These are phyloP conservation scores for Gymnocheta viridis DNA, from an alignment of 2,888 invertebrate genomes.

Conservation along the genomic window DNA sequence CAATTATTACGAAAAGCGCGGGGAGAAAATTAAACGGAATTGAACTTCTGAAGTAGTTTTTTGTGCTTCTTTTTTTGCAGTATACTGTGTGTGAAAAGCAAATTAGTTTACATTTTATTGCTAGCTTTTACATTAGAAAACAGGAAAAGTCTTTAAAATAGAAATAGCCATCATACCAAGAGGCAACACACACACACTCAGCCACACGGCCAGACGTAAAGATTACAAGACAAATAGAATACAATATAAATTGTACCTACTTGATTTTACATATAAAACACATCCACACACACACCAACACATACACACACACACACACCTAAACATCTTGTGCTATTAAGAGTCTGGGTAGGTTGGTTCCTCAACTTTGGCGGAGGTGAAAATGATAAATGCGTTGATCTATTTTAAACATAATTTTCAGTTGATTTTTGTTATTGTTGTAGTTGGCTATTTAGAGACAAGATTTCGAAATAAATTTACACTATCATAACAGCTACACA, in stretches of 20 bases:
- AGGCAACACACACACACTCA: not conserved
- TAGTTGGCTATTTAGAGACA: conserved; percentile 53
- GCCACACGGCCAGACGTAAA: conserved; percentile 14
- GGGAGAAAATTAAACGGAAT: not conserved
- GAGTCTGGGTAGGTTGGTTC: too few relatives aligned
- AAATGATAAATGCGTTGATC: conserved; percentile 56
- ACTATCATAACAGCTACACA: too few relatives aligned
- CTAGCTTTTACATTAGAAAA: conserved; percentile 58
- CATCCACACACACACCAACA: not conserved
- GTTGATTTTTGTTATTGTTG: conserved; percentile 44
- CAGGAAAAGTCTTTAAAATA: conserved; percentile 65
- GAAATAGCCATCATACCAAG: conserved; percentile 45
- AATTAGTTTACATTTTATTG: conserved; percentile 41
- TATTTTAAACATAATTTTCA: conserved; percentile 61
- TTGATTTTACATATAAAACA: not conserved
- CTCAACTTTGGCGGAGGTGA: conserved; percentile 36
- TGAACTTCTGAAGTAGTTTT: conserved; percentile 22
- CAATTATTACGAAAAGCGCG: conserved; percentile 31
- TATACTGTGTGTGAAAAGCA: conserved; percentile 46
- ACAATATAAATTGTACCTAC: conserved; percentile 41
- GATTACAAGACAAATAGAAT: conserved; percentile 25
- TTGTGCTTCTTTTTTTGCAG: not conserved
- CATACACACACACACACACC: not conserved
- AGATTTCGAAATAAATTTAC: conserved; percentile 33
- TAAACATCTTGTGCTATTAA: conserved; percentile 14